Conservation (phyloP, 2,888 invertebrate genomes). For the Tetragnatha montana region DNA sequence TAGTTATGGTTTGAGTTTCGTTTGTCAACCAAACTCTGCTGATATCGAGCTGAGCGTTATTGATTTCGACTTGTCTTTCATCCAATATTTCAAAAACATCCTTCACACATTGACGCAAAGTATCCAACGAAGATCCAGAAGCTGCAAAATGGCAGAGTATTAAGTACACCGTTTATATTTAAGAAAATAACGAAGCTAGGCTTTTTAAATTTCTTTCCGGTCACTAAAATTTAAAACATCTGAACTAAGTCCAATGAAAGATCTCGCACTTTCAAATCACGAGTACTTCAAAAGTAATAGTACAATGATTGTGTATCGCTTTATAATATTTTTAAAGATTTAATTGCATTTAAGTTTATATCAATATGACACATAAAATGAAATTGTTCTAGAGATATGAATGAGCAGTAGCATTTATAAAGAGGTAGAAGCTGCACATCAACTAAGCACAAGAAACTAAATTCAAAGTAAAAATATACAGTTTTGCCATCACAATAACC, state of each 20-base stretch:
- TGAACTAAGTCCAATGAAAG: neutral
- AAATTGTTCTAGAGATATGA: neutral
- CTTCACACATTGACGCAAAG: conserved; percentile 33
- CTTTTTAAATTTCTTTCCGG: neutral
- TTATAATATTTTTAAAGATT: neutral
- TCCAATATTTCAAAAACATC: neutral
- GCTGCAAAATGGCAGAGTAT: conserved; percentile 8
- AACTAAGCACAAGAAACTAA: too few species aligned
- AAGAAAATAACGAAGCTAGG: neutral
- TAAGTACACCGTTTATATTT: neutral
- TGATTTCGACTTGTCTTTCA: conserved; percentile 3
- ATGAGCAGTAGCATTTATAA: neutral
- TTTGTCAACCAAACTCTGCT: conserved; percentile 43
- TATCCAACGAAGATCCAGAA: conserved; percentile 24
- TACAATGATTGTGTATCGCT: too few species aligned
- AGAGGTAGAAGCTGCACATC: neutral
- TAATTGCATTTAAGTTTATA: too few species aligned
- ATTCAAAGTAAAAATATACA: too few species aligned
- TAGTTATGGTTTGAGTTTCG: conserved; percentile 21
- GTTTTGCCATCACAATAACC: too few species aligned
- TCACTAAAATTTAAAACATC: neutral
- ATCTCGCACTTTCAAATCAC: neutral
- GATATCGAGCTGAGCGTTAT: conserved; percentile 4
- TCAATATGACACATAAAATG: too few species aligned
- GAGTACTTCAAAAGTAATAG: neutral